Base-by-base conservation (phyloP, 2,797 vertebrate genomes). In the Atherinosoma microstoma region DNA sequence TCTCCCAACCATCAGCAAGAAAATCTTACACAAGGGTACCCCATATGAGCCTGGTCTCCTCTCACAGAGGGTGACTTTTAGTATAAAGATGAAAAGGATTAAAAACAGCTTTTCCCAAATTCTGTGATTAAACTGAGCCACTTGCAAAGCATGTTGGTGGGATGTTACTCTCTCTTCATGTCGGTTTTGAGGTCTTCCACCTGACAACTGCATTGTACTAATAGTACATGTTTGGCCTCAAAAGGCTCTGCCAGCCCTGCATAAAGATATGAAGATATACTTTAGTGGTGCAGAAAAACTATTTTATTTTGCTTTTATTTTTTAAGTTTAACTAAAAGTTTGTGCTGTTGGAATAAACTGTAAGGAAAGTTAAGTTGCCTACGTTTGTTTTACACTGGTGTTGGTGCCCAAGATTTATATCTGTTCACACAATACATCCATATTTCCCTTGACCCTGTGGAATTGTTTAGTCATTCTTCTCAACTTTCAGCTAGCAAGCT, bases 21-120 rank as follows among this genome's bases (percentile, higher is more conserved):
- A 80, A 85, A 84, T 85, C 87, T 74, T 54, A 2, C 72, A 64
- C 69, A 65, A 63, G 75, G 53, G 32, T 30, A 13, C 40, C 4
- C 68, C 82, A 86, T 84, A 77, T 86, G 80, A 83, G 30, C 61
- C 16, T 3, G 42, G 24, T 56, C 42, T 62, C 70, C 68, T 76
- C 62, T 80, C 76, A 86, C 88, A 90, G 87, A 83, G 59, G 80
- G 85, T 86, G 91, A 91, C 86, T 84, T 92, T 93, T 86, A 85
- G 40, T 42, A 68, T 67, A 85, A 87, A 84, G 65, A 74, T 77
- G 63, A 87, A 67, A 32, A 51, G 80, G 88, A 91, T 92, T 90
- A 88, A 76, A 72, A 80, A 40, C 73, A 56, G 77, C 58, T 88
- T 84, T 78, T 71, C 58, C 24, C 22, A 71, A 82, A 70, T 61